These are phyloP conservation scores for Seriola rivoliana DNA, from an alignment of 2,113 vertebrate genomes.

Conservation along the genomic window DNA sequence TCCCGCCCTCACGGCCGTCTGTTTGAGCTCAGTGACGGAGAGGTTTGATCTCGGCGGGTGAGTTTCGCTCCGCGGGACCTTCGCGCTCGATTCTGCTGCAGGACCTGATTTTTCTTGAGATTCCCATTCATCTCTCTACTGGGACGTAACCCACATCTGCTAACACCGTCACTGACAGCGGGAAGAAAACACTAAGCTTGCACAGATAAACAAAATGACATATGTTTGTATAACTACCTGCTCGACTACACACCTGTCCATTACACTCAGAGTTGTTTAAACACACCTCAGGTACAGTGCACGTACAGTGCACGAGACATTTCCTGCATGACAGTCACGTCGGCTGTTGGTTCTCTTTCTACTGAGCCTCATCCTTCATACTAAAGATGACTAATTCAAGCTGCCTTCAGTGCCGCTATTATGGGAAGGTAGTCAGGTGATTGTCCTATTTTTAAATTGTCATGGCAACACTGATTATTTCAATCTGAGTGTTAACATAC, in stretches of 20 bases:
- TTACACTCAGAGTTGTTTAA: not conserved
- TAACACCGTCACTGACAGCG: not conserved
- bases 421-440: not conserved
- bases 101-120: conserved; percentile 24
- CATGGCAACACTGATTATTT: not conserved
- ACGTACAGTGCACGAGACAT: not conserved
- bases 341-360: not conserved
- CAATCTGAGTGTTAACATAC: not conserved
- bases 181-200: not conserved
- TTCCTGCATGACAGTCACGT: not conserved
- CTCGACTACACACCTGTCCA: not conserved
- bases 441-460: not conserved
- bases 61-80: not conserved
- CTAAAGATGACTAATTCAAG: not conserved
- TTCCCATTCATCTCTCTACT: not conserved
- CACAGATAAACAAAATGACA: conserved; percentile 1
- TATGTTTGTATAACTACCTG: not conserved
- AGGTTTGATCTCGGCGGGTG: conserved; percentile 25
- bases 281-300: not conserved
- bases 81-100: conserved; percentile 3
- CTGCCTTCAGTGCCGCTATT: not conserved
- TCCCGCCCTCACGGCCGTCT: not conserved
- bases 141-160: conserved; percentile 22
- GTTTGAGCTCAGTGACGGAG: conserved; percentile 21
- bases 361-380: not conserved